Percentiles rank a stretch among this genome's conserved stretches.
phyloP scores from a whole-genome alignment of 2,888 invertebrate species.

The Acronicta psi region DNA sequence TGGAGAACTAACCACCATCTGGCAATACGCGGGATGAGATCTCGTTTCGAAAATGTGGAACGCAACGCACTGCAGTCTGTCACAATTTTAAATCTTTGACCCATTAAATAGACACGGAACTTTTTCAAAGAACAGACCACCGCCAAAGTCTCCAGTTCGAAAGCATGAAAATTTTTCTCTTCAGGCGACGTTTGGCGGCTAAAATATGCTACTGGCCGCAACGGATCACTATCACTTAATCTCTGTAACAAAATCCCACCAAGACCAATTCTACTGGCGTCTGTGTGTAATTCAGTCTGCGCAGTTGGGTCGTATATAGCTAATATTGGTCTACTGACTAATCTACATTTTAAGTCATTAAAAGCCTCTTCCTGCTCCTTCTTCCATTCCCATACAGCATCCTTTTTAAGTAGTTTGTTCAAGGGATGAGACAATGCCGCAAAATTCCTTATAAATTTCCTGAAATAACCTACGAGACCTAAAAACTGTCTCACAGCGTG shows the following conservation, averaged over 20 bases:
- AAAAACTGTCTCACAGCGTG: constrained; percentile 9
- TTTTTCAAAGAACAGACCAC: constrained; percentile 20
- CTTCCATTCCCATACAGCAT: background rate
- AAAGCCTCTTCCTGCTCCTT: constrained; percentile 1
- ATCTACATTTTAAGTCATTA: background rate
- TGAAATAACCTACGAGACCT: constrained; percentile 20
- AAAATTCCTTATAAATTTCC: constrained; percentile 13
- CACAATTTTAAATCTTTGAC: constrained; percentile 15
- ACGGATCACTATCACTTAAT: background rate
- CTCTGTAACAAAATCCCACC: constrained; percentile 6
- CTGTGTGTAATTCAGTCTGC: constrained; percentile 9
- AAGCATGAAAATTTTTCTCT: constrained; percentile 47
- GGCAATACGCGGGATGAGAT: constrained; percentile 5
- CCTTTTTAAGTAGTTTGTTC: constrained; percentile 7
- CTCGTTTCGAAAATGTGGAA: constrained; percentile 7
- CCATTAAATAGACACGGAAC: constrained; percentile 14
- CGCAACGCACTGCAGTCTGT: constrained; percentile 31
- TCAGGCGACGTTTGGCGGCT: constrained; percentile 48
- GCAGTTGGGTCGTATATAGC: constrained; percentile 1
- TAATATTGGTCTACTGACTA: constrained; percentile 1
- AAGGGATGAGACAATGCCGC: constrained; percentile 4
- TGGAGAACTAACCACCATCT: constrained; percentile 4
- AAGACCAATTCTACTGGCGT: constrained; percentile 6
- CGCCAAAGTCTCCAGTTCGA: constrained; percentile 49
- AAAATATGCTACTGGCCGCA: constrained; percentile 37